phyloP scores from a whole-genome alignment of 2,113 vertebrate genomes.

The Epinephelus cyanopodus region DNA sequence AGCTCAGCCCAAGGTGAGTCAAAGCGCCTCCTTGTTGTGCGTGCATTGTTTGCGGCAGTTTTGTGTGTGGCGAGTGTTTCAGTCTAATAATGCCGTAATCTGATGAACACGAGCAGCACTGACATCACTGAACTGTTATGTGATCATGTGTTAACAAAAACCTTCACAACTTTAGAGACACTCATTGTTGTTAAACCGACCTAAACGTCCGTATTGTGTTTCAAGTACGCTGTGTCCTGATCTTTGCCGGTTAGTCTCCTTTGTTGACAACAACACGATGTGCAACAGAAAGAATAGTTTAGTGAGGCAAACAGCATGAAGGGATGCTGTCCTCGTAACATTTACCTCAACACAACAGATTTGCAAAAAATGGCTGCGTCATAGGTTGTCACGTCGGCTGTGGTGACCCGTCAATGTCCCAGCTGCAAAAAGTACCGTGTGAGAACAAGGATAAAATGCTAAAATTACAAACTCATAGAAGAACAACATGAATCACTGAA shows the following conservation, averaged over 20 bases:
- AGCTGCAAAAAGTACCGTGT: background rate
- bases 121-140: slow-evolving; percentile 45
- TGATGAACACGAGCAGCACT: slow-evolving; percentile 55
- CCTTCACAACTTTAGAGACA: slow-evolving; percentile 25
- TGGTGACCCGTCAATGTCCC: background rate
- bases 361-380: background rate
- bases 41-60: slow-evolving; percentile 35
- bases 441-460: background rate
- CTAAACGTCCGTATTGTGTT: slow-evolving; percentile 21
- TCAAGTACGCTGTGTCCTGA: slow-evolving; percentile 21
- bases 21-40: slow-evolving; percentile 15
- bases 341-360: background rate
- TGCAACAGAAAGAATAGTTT: background rate
- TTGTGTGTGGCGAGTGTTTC: slow-evolving; percentile 1
- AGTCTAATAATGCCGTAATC: slow-evolving; percentile 64
- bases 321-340: background rate
- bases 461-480: background rate
- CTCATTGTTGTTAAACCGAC: slow-evolving; percentile 2
- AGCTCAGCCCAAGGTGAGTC: slow-evolving; percentile 98
- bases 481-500: background rate
- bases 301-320: background rate
- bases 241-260: background rate
- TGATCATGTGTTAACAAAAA: slow-evolving; percentile 41
- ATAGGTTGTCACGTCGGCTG: background rate
- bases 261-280: background rate